Base-by-base conservation (phyloP, 2,888 invertebrate genomes). In the Perizoma flavofasciatum region DNA sequence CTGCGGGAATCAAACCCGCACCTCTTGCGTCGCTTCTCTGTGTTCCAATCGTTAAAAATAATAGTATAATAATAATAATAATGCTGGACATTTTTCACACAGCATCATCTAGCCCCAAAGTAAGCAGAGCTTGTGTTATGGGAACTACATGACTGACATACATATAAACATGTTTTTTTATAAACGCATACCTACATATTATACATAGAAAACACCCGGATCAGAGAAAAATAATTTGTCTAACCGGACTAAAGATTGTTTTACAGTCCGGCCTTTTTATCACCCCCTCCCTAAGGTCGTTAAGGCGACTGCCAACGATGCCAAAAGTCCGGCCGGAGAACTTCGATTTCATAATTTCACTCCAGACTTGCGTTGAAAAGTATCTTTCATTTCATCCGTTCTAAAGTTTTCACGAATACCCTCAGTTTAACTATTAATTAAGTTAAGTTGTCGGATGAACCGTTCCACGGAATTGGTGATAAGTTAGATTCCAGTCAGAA, bases 331-430 rank as follows among this genome's bases (percentile, higher is more conserved):
- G 44, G 50, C 63, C 48, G 61, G 35, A 43, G 10, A 64, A 64
- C 64, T 64, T 64, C 58, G 61, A 64, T 64, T 61, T 55, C 64
- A 64, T 64, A 64, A 64, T 64, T 64, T 64, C 52, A 52, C 61
- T 61, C 49, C 22, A 34, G 40, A 49, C 49, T 43, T 32, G 40
- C 55, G 61, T 49, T 64, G 64, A 61, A 64, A 62, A 61, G 57
- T 64, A 61, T 61, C 64, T 58, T 58, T 58, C 57, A 47, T 55
- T 35, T 49, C 35, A 59, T 22, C 22, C 22, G 22, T 22, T 22
- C 22, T 22, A 22, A 22, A 22, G 46, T 59, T 59, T 54, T 5
- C 44, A 48, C 39, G 50, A 55, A 58, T 22, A 57, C 51, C 52
- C 50, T 55, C 49, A 55, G 55, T 62, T 49, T 55, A 58, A 59